These are phyloP conservation scores for Hermatobates lingyangjiaoensis DNA, from an alignment of 1,140 invertebrate genomes.

Conservation along the genomic window DNA sequence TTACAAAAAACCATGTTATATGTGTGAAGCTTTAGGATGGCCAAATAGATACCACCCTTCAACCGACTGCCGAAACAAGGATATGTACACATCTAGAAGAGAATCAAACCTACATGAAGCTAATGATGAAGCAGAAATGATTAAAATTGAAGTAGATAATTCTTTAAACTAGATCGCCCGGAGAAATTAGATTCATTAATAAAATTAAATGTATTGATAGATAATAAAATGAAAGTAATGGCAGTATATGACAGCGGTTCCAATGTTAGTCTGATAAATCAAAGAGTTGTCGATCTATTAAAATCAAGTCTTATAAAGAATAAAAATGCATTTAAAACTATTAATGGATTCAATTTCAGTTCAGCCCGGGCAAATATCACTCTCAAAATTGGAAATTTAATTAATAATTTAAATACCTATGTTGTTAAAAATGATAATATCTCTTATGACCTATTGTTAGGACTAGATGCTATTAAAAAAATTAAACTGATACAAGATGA, in stretches of 20 bases:
- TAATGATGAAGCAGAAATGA: background rate
- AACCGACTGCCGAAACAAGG: slow-evolving; percentile 1
- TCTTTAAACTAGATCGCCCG: background rate
- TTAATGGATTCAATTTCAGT: background rate
- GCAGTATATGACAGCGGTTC: slow-evolving; percentile 3
- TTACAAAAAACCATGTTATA: slow-evolving; percentile 2
- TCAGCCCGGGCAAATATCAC: slow-evolving; percentile 14
- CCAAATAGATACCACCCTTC: slow-evolving; percentile 1
- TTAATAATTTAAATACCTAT: slow-evolving; percentile 10
- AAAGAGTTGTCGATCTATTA: background rate
- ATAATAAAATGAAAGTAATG: background rate
- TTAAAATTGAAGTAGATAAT: background rate
- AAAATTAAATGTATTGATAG: slow-evolving; percentile 1
- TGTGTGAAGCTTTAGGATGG: background rate
- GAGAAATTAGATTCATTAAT: slow-evolving; percentile 2
- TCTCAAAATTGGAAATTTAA: slow-evolving; percentile 17
- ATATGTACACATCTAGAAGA: background rate
- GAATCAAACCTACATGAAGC: background rate
- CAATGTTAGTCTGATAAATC: slow-evolving; percentile 4
- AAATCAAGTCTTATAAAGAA: background rate
- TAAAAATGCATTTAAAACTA: slow-evolving; percentile 1
- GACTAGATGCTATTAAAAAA: slow-evolving; percentile 14
- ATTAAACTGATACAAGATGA: slow-evolving; percentile 14
- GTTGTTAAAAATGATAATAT: slow-evolving; percentile 13
- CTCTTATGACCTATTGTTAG: slow-evolving; percentile 14